A percentile compares a stretch with the other conserved stretches of the same genome.
Conservation (phyloP, 2,113 vertebrate genomes). For the Elaphurus davidianus region DNA sequence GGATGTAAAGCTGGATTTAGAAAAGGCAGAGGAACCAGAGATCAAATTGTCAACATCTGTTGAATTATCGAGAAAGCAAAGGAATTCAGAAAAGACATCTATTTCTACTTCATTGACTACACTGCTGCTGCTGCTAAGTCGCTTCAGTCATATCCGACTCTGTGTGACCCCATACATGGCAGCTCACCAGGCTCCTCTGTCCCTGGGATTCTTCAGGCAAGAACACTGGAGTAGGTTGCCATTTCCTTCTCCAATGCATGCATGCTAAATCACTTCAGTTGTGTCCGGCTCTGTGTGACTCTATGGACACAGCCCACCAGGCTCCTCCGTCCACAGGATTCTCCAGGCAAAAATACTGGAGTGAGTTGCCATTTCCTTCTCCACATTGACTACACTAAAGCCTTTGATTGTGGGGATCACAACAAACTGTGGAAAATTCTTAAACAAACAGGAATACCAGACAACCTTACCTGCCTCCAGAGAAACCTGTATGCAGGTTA, state of each 20-base stretch:
- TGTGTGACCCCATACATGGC: background rate
- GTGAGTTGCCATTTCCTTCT: background rate
- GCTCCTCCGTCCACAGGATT: background rate
- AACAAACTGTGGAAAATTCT: background rate
- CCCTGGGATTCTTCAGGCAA: background rate
- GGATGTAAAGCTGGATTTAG: background rate
- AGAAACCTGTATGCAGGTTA: background rate
- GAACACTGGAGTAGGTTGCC: background rate
- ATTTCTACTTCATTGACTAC: background rate
- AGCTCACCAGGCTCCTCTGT: background rate
- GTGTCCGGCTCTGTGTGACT: background rate
- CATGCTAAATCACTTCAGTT: background rate
- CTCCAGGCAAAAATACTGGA: background rate
- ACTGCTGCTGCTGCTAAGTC: background rate
- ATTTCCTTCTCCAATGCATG: background rate
- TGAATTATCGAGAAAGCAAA: background rate
- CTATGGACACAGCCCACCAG: background rate
- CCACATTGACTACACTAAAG: background rate
- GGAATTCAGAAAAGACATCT: background rate
- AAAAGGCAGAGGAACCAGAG: background rate
- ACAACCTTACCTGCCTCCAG: background rate
- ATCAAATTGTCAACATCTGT: background rate
- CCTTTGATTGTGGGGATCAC: background rate
- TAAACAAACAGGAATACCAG: background rate
- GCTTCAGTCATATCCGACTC: rapidly evolving